Conservation (phyloP, 2,888 invertebrate species). For the Phytoseiulus persimilis region DNA sequence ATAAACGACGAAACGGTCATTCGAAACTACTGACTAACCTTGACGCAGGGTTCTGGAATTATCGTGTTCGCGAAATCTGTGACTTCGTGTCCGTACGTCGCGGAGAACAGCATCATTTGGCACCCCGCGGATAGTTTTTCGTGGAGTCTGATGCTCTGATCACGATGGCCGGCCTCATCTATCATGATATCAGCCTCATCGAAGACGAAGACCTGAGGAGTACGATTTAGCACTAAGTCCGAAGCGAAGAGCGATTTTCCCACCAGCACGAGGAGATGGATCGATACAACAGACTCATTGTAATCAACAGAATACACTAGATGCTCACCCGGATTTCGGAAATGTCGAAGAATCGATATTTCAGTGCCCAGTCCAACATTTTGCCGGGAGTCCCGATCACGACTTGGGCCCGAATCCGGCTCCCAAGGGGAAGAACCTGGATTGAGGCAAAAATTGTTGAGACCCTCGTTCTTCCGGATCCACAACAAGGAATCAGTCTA, state of each 20-base stretch:
- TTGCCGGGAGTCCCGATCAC: slow-evolving; percentile 97
- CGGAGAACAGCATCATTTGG: slow-evolving; percentile 98
- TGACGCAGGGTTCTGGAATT: slow-evolving; percentile 73
- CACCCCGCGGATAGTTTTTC: slow-evolving; percentile 64
- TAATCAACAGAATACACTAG: not conserved
- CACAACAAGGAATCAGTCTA: no score
- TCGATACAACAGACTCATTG: no score
- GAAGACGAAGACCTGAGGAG: slow-evolving; percentile 67
- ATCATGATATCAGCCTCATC: slow-evolving; percentile 99
- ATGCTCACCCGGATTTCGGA: slow-evolving; percentile 62
- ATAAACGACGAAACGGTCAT: no score
- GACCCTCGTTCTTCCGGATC: no score
- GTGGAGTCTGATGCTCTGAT: slow-evolving; percentile 88
- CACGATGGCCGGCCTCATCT: slow-evolving; percentile 91
- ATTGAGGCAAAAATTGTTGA: no score
- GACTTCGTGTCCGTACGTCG: slow-evolving; percentile 85
- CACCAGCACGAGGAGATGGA: slow-evolving; percentile 45
- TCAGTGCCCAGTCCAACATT: slow-evolving; percentile 83
- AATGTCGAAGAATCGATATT: slow-evolving; percentile 75
- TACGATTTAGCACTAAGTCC: no score
- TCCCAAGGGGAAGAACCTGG: slow-evolving; percentile 55
- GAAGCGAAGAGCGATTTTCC: no score
- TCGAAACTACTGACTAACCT: not conserved
- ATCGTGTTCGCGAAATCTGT: slow-evolving; percentile 94
- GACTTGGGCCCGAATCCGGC: slow-evolving; percentile 74